A percentile compares a stretch with the other conserved stretches of the same genome.
Evolutionary conservation across 2,888 invertebrate genomes (phyloP).

Genomic region (Pseudoips prasinana): DNA sequence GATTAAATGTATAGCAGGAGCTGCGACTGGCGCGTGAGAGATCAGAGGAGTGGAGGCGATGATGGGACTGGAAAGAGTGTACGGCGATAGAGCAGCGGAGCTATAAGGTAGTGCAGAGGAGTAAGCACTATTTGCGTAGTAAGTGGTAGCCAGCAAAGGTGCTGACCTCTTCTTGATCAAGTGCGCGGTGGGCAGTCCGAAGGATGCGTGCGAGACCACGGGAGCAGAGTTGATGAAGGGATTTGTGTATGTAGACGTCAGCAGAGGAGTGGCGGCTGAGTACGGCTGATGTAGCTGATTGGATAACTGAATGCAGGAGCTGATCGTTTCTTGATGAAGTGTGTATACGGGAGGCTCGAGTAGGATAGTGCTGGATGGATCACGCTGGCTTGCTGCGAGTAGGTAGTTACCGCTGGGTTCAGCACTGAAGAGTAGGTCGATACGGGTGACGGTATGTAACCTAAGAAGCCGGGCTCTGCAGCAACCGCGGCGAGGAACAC

Average conservation of each 20-base stretch:
- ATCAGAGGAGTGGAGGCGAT: no score
- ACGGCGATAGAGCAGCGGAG: no score
- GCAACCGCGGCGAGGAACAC: no score
- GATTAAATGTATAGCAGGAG: no score
- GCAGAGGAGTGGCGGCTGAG: slow-evolving; percentile 37
- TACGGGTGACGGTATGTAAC: slow-evolving; percentile 6
- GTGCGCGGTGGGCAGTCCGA: slow-evolving; percentile 36
- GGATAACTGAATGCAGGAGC: slow-evolving; percentile 25
- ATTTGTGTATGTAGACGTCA: slow-evolving; percentile 43
- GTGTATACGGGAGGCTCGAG: slow-evolving; percentile 50
- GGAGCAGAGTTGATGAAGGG: slow-evolving; percentile 47
- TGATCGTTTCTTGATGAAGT: slow-evolving; percentile 57
- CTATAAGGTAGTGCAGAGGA: no score
- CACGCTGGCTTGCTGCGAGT: slow-evolving; percentile 64
- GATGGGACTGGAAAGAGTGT: no score
- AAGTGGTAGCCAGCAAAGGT: background rate
- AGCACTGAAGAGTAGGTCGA: slow-evolving; percentile 34
- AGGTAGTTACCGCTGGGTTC: slow-evolving; percentile 55
- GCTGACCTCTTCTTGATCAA: slow-evolving; percentile 57
- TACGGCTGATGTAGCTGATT: slow-evolving; percentile 32
- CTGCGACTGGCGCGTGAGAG: no score
- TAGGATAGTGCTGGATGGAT: slow-evolving; percentile 62
- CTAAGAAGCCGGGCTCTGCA: no score
- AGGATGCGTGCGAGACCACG: slow-evolving; percentile 40
- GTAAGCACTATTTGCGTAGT: no score